Conservation (phyloP, 1,140 invertebrate genomes). For the Plectrocnemia conspersa region DNA sequence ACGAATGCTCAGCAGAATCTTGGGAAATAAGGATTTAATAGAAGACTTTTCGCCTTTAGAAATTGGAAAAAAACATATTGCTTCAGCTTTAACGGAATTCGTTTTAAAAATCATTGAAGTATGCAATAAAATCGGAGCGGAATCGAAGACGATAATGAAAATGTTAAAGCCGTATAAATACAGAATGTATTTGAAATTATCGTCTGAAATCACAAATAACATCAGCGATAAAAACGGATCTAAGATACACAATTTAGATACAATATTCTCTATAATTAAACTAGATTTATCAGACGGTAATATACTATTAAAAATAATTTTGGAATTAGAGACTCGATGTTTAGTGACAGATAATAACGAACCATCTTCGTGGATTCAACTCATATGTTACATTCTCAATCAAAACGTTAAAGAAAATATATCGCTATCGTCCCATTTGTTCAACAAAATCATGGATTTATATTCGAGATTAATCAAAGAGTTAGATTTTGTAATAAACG, state of each 20-base stretch:
- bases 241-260: slow-evolving; percentile 39
- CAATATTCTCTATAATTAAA: slow-evolving; percentile 41
- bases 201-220: slow-evolving; percentile 48
- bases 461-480: slow-evolving; percentile 42
- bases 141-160: slow-evolving; percentile 40
- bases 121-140: slow-evolving; percentile 40
- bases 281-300: slow-evolving; percentile 41
- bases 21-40: slow-evolving; percentile 52
- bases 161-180: slow-evolving; percentile 46
- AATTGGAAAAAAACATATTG: too few species aligned
- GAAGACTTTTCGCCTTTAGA: slow-evolving; percentile 52
- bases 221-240: slow-evolving; percentile 42
- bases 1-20: slow-evolving; percentile 34
- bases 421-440: slow-evolving; percentile 36
- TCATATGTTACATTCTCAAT: slow-evolving; percentile 42
- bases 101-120: slow-evolving; percentile 44
- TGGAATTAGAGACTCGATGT: slow-evolving; percentile 37
- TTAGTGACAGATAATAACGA: slow-evolving; percentile 46
- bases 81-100: slow-evolving; percentile 45
- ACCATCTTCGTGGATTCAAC: slow-evolving; percentile 42
- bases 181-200: slow-evolving; percentile 44
- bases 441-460: slow-evolving; percentile 40
- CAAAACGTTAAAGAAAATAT: slow-evolving; percentile 41
- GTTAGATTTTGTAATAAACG: slow-evolving; percentile 43
- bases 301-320: slow-evolving; percentile 41